These are phyloP conservation scores for Apodemus sylvaticus DNA, from an alignment of 2,113 vertebrate species.

Conservation along the genomic window DNA sequence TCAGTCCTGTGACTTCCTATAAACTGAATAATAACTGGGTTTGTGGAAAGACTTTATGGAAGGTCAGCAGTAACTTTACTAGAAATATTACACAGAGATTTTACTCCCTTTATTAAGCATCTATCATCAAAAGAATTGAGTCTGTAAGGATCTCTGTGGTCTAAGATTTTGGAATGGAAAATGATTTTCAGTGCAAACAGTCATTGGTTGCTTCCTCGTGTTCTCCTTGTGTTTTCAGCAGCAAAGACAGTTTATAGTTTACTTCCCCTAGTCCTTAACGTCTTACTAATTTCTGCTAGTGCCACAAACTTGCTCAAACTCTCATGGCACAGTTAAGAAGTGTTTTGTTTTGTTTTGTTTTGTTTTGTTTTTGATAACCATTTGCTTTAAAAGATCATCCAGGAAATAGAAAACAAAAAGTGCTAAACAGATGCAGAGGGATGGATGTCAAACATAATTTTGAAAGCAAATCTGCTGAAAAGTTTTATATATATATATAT, in stretches of 20 bases:
- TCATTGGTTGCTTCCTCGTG: background rate
- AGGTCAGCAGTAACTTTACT: background rate
- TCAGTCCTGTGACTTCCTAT: background rate
- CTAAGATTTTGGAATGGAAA: conserved; percentile 1
- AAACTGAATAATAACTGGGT: conserved; percentile 1
- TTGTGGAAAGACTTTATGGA: conserved; percentile 1
- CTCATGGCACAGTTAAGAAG: background rate
- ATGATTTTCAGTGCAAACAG: background rate
- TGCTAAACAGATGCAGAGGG: background rate
- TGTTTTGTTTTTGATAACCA: background rate
- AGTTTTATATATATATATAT: background rate
- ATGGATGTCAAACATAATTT: background rate
- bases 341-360: background rate
- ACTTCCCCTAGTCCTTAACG: conserved; percentile 27
- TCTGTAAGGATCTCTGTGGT: background rate
- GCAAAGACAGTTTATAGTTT: background rate
- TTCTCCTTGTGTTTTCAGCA: background rate
- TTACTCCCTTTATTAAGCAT: background rate
- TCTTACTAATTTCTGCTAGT: conserved; percentile 11
- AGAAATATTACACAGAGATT: background rate
- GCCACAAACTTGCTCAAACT: background rate
- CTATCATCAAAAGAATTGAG: background rate
- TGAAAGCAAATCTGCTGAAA: conserved; percentile 23
- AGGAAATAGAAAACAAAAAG: background rate
- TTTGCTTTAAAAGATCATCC: conserved; percentile 6